Percentiles rank a stretch among this genome's conserved stretches.
Evolutionary conservation across 2,888 invertebrate genomes (phyloP).

Genomic region (Sepioteuthis lessoniana): DNA sequence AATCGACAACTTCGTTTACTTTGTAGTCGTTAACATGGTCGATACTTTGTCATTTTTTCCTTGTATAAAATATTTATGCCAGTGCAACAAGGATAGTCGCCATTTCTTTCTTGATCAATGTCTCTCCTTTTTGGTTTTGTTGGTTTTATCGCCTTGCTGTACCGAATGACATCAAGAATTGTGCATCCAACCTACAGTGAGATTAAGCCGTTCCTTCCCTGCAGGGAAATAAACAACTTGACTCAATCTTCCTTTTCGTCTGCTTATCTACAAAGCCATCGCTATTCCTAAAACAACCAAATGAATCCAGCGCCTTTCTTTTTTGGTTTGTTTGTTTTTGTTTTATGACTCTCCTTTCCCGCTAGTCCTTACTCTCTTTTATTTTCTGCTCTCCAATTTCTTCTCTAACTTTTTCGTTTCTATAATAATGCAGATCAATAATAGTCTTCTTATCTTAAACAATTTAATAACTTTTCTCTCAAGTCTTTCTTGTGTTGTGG

Average conservation of each 20-base stretch:
- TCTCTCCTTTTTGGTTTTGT: too few relatives aligned
- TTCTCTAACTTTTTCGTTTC: neutral
- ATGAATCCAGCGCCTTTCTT: neutral
- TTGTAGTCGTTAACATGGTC: too few relatives aligned
- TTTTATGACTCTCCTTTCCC: too few relatives aligned
- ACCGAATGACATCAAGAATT: neutral
- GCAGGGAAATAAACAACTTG: neutral
- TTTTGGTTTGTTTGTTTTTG: too few relatives aligned
- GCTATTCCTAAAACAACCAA: neutral
- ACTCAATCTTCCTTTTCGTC: neutral
- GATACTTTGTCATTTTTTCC: too few relatives aligned
- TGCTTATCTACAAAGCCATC: neutral
- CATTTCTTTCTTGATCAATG: too few relatives aligned
- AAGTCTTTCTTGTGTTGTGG: too few relatives aligned
- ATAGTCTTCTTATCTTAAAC: neutral
- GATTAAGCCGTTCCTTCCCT: neutral
- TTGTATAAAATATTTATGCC: too few relatives aligned
- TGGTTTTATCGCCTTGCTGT: neutral
- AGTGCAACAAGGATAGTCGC: too few relatives aligned
- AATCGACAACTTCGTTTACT: too few relatives aligned
- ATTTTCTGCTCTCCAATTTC: too few relatives aligned
- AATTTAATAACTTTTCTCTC: neutral
- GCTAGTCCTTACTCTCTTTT: too few relatives aligned
- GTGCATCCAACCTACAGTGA: neutral
- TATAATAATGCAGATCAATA: neutral